A percentile compares a stretch with the other conserved stretches of the same genome.
These are phyloP conservation scores for Rhamphomyia laevipes DNA, from an alignment of 2,888 invertebrate genomes.

Conservation along the genomic window DNA sequence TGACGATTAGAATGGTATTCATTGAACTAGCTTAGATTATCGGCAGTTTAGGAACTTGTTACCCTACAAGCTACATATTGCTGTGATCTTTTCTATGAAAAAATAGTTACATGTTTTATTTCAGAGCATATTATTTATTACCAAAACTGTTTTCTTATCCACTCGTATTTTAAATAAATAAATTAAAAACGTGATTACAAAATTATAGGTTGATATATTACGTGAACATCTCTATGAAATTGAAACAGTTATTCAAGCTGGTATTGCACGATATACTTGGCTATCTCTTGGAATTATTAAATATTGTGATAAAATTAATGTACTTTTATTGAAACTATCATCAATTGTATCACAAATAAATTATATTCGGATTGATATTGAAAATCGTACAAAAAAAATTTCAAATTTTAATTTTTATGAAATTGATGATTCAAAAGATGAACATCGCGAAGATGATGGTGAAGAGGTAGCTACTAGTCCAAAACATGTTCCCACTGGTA, in stretches of 20 bases:
- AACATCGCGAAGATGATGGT: neutral
- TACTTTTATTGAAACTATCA: slow-evolving; percentile 45
- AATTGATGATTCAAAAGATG: slow-evolving; percentile 17
- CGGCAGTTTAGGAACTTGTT: too few species aligned
- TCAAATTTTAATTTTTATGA: slow-evolving; percentile 43
- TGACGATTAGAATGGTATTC: too few species aligned
- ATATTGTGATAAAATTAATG: slow-evolving; percentile 49
- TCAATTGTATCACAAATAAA: slow-evolving; percentile 57
- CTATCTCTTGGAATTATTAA: slow-evolving; percentile 69
- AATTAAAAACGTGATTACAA: too few species aligned
- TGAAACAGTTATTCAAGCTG: slow-evolving; percentile 67
- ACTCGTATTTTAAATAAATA: too few species aligned
- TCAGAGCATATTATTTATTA: too few species aligned
- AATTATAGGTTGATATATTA: slow-evolving; percentile 48
- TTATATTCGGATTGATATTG: slow-evolving; percentile 53
- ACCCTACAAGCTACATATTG: too few species aligned
- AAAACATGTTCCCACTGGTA: too few species aligned
- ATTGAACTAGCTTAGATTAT: too few species aligned
- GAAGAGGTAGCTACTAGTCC: neutral
- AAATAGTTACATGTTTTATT: too few species aligned
- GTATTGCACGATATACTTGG: slow-evolving; percentile 75
- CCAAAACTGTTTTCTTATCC: too few species aligned
- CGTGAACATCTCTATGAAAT: slow-evolving; percentile 56
- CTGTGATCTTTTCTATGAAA: too few species aligned
- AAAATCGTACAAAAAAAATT: slow-evolving; percentile 44